A percentile compares a stretch with the other conserved stretches of the same genome.
phyloP scores from a whole-genome alignment of 2,888 invertebrate genomes.

The Macrosoma leucophasiata region DNA sequence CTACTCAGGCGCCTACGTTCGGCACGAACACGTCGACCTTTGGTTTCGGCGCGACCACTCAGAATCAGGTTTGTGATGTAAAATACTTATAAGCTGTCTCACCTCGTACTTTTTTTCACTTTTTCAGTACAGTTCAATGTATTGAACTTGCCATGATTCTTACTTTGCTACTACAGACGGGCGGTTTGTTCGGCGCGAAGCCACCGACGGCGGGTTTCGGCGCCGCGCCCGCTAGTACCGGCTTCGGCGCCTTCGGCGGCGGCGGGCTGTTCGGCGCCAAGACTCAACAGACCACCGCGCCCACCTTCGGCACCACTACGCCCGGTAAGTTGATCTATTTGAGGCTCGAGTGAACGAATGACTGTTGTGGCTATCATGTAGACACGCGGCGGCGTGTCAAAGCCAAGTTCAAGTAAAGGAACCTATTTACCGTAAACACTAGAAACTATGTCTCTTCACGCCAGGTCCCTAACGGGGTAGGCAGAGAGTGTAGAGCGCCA shows the following conservation, averaged over 20 bases:
- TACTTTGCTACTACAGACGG: constrained; percentile 23
- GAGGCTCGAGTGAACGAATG: no score
- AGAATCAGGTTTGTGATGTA: constrained; percentile 44
- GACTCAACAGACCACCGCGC: constrained; percentile 46
- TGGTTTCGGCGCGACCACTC: constrained; percentile 57
- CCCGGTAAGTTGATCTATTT: constrained; percentile 36
- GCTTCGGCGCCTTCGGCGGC: constrained; percentile 58
- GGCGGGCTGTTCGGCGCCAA: constrained; percentile 48
- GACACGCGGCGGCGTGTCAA: no score
- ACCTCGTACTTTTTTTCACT: neutral
- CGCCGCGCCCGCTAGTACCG: constrained; percentile 42
- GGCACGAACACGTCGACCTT: constrained; percentile 66
- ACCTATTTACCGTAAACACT: no score
- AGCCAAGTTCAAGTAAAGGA: no score
- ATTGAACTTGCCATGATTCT: no score
- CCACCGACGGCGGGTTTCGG: constrained; percentile 52
- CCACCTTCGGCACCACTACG: constrained; percentile 60
- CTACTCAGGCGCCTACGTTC: constrained; percentile 54
- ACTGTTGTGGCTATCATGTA: no score
- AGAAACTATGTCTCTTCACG: no score
- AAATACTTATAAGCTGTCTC: neutral
- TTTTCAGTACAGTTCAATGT: neutral
- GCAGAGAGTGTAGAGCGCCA: no score
- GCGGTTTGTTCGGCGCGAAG: constrained; percentile 54
- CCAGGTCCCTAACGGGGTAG: no score